Evolutionary conservation across 1,140 invertebrate genomes (phyloP).

Genomic region (Portunus trituberculatus): DNA sequence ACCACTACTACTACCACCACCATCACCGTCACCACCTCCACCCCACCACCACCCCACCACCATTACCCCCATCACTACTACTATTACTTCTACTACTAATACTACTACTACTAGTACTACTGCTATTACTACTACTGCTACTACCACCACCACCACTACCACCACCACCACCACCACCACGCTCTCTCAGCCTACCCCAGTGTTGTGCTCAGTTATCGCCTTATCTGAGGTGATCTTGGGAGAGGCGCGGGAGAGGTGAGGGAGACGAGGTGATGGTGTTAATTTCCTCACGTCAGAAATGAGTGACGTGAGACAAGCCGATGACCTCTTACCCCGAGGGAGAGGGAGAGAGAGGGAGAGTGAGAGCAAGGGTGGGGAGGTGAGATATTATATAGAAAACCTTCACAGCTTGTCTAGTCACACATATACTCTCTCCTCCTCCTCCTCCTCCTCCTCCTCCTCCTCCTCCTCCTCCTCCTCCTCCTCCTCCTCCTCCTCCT

Average conservation of each 20-base stretch:
- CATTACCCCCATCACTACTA: neutral
- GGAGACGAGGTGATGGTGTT: slow-evolving; percentile 46
- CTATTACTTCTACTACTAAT: neutral
- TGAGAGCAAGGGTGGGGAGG: neutral
- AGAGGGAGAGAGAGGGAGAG: neutral
- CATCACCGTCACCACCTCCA: neutral
- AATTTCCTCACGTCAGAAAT: slow-evolving; percentile 60
- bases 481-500: neutral
- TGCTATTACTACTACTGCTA: neutral
- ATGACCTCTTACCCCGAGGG: neutral
- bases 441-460: neutral
- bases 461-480: neutral
- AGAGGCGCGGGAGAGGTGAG: neutral
- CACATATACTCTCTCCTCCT: neutral
- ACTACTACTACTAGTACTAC: slow-evolving; percentile 24
- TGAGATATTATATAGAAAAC: slow-evolving; percentile 42
- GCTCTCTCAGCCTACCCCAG: neutral
- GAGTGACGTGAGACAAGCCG: slow-evolving; percentile 60
- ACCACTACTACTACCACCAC: neutral
- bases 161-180: slow-evolving; percentile 17
- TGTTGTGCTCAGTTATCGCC: neutral
- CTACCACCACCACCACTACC: neutral
- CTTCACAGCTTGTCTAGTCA: slow-evolving; percentile 32
- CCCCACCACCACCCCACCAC: too few species aligned
- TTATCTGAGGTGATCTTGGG: slow-evolving; percentile 10